Evolutionary conservation across 2,113 vertebrate species (phyloP).

Genomic region (Eubucco bourcierii): DNA sequence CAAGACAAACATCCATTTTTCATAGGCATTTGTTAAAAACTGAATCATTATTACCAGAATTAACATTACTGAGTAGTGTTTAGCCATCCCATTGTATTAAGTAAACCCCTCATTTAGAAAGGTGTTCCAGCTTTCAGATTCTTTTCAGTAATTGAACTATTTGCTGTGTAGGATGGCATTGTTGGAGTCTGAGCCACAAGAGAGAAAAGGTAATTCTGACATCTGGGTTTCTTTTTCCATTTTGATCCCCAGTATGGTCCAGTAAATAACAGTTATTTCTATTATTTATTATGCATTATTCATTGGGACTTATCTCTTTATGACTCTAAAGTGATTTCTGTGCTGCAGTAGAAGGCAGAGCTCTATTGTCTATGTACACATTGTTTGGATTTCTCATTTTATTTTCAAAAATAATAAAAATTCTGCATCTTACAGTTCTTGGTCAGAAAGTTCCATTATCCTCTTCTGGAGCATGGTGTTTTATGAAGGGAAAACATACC

Average conservation of each 20-base stretch:
- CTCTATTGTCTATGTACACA: neutral
- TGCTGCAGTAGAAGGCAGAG: constrained; percentile 1
- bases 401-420: constrained; percentile 43
- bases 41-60: neutral
- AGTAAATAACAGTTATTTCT: neutral
- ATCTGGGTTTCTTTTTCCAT: neutral
- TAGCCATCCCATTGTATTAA: neutral
- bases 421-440: neutral
- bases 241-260: neutral
- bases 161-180: neutral
- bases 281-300: constrained; percentile 38
- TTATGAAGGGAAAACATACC: constrained; percentile 21
- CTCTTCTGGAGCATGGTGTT: neutral
- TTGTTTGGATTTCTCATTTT: constrained; percentile 38
- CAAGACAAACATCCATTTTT: neutral
- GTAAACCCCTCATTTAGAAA: neutral
- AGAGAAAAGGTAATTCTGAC: neutral
- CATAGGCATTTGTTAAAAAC: neutral
- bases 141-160: neutral
- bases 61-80: neutral
- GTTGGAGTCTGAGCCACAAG: neutral
- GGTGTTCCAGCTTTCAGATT: neutral
- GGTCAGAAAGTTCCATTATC: constrained; percentile 41
- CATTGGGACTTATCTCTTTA: constrained; percentile 13
- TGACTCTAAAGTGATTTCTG: constrained; percentile 32